Evolutionary conservation across 2,113 vertebrate species (phyloP).

Genomic region (Ciconia maguari): DNA sequence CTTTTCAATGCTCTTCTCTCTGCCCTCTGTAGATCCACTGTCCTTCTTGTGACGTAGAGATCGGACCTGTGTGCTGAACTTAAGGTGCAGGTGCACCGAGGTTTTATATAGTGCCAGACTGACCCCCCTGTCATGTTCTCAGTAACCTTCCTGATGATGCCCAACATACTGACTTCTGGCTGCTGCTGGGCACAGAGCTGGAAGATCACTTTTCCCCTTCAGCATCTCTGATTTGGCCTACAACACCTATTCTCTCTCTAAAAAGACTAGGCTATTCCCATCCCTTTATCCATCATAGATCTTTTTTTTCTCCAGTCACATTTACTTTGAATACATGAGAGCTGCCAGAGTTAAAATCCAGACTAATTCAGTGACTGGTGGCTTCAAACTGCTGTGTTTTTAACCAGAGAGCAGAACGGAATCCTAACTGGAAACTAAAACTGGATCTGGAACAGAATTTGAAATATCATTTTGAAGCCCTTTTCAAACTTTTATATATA

Average conservation of each 20-base stretch:
- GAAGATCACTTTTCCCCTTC: background rate
- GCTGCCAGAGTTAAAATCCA: background rate
- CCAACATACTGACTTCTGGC: background rate
- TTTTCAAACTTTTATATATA: background rate
- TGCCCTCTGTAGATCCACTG: background rate
- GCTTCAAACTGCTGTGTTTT: background rate
- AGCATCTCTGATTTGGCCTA: background rate
- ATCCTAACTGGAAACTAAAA: background rate
- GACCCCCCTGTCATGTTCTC: background rate
- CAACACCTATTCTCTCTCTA: background rate
- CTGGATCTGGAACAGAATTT: background rate
- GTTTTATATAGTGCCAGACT: background rate
- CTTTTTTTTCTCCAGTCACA: background rate
- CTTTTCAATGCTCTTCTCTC: background rate
- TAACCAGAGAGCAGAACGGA: background rate
- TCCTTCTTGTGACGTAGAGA: background rate
- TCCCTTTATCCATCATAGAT: background rate
- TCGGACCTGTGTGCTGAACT: background rate
- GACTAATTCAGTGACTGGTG: background rate
- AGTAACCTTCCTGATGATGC: background rate
- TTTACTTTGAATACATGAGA: background rate
- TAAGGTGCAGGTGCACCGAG: background rate
- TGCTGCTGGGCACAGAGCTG: background rate
- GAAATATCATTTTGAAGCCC: background rate
- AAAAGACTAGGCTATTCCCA: background rate